phyloP scores from a whole-genome alignment of 2,888 invertebrate genomes.

The Liposcelis brunnea region DNA sequence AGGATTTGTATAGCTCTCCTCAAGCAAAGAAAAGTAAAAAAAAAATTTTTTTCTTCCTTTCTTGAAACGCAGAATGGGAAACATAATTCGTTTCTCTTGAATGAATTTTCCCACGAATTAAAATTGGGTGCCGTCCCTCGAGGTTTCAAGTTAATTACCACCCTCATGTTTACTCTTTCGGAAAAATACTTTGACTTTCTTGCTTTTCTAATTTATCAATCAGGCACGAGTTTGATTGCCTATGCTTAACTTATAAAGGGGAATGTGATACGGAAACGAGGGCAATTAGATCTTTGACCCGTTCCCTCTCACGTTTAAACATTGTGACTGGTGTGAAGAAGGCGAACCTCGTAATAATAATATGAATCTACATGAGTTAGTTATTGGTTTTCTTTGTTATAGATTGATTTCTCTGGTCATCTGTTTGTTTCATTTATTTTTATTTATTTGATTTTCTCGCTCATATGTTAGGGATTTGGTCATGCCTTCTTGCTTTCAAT shows the following conservation, averaged over 20 bases:
- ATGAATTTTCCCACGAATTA: too few species aligned
- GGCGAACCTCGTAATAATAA: too few species aligned
- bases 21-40: too few species aligned
- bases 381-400: slow-evolving; percentile 1
- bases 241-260: not conserved
- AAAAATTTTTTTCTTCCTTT: too few species aligned
- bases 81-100: too few species aligned
- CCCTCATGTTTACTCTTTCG: slow-evolving; percentile 8
- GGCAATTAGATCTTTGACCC: too few species aligned
- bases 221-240: slow-evolving; percentile 5
- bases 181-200: slow-evolving; percentile 7
- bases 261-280: not conserved
- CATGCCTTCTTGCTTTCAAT: slow-evolving; percentile 5
- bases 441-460: not conserved
- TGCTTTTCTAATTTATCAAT: slow-evolving; percentile 7
- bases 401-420: slow-evolving; percentile 1
- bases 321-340: too few species aligned
- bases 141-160: slow-evolving; percentile 5
- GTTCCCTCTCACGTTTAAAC: too few species aligned
- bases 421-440: not conserved
- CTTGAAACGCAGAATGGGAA: too few species aligned
- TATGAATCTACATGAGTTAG: too few species aligned
- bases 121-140: too few species aligned
- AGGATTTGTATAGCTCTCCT: too few species aligned
- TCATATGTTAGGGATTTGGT: not conserved